Conservation (phyloP, 1,140 invertebrate genomes). For the Xylocopa sonorina region DNA sequence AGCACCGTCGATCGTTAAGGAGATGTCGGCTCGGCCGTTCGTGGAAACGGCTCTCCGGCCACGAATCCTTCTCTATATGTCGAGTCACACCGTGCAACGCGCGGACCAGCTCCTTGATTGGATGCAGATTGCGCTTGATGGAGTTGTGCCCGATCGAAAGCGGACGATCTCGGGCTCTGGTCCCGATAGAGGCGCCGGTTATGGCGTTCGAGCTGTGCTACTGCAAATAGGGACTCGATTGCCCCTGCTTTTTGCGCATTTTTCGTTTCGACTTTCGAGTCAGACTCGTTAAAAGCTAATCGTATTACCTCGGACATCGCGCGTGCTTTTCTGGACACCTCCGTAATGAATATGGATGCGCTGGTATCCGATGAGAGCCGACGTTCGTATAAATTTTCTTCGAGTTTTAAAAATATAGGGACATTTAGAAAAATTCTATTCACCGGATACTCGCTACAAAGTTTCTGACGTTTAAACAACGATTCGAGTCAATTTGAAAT, state of each 20-base stretch:
- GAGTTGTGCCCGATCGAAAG: constrained; percentile 27
- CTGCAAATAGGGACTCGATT: constrained; percentile 16
- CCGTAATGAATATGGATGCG: no score
- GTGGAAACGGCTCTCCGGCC: constrained; percentile 56
- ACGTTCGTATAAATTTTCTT: no score
- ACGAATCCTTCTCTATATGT: constrained; percentile 49
- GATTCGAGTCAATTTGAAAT: no score
- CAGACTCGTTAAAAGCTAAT: no score
- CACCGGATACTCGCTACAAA: no score
- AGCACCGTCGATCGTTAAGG: constrained; percentile 67
- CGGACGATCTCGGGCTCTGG: not conserved
- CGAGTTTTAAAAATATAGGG: no score
- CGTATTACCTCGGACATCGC: no score
- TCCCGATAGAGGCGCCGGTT: constrained; percentile 28
- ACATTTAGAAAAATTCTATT: no score
- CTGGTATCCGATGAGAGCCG: no score
- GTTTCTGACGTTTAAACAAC: no score
- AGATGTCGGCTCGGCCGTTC: constrained; percentile 67
- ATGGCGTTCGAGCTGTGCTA: constrained; percentile 8
- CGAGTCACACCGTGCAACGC: constrained; percentile 12
- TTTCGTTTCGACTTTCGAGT: no score
- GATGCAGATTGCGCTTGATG: constrained; percentile 49
- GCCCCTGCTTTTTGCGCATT: not conserved
- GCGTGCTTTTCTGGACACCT: no score
- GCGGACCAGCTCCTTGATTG: constrained; percentile 28